Evolutionary conservation across 2,888 invertebrate species (phyloP).

Genomic region (Scaptodrosophila latifasciaeformis): DNA sequence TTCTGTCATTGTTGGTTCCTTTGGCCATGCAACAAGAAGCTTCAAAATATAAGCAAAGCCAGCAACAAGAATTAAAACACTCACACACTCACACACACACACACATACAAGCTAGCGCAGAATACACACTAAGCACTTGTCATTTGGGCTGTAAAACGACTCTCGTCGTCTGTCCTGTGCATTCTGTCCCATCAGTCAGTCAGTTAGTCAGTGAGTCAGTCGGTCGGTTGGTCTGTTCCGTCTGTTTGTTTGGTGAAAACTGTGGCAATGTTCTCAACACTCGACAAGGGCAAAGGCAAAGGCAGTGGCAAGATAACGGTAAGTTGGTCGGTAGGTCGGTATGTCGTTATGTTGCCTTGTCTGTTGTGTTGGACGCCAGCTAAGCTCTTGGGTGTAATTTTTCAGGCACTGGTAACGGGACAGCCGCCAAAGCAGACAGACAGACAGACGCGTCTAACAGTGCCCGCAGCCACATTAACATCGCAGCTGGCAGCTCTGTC

Average conservation of each 20-base stretch:
- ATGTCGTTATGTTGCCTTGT: no score
- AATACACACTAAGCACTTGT: slow-evolving; percentile 50
- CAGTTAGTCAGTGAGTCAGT: no score
- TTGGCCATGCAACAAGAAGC: slow-evolving; percentile 17
- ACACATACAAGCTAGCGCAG: slow-evolving; percentile 18
- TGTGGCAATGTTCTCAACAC: slow-evolving; percentile 44
- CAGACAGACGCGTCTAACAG: not conserved
- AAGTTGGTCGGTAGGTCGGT: not conserved
- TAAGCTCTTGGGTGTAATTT: slow-evolving; percentile 55
- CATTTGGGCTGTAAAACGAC: slow-evolving; percentile 46
- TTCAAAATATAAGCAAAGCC: slow-evolving; percentile 34
- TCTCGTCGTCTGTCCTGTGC: slow-evolving; percentile 5
- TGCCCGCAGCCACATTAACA: slow-evolving; percentile 39
- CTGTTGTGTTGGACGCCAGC: no score
- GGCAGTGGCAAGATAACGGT: slow-evolving; percentile 6
- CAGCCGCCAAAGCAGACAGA: slow-evolving; percentile 6
- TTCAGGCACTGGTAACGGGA: slow-evolving; percentile 33
- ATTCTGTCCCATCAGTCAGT: slow-evolving; percentile 9
- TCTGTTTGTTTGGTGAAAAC: slow-evolving; percentile 32
- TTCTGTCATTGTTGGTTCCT: slow-evolving; percentile 9
- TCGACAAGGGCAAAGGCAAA: slow-evolving; percentile 10
- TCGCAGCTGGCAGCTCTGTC: slow-evolving; percentile 19
- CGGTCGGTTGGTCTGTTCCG: slow-evolving; percentile 9
- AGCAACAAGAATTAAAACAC: slow-evolving; percentile 10
- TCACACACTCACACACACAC: slow-evolving; percentile 8